phyloP scores from a whole-genome alignment of 2,797 vertebrate genomes.

The Fistularia commersonii region DNA sequence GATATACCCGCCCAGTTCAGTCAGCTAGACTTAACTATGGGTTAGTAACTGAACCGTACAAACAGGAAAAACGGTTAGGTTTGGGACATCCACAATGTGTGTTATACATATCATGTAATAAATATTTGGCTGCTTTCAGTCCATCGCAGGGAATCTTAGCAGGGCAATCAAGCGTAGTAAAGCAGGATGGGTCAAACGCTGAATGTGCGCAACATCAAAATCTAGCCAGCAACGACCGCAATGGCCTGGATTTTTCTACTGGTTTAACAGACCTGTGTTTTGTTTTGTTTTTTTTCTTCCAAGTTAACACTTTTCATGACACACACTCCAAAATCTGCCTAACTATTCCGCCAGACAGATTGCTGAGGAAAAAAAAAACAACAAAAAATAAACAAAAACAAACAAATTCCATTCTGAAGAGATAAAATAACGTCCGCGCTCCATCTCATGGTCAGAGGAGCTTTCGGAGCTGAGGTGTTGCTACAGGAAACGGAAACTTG shows the following conservation, averaged over 20 bases:
- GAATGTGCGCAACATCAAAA: slow-evolving; percentile 3
- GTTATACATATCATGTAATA: too few species aligned
- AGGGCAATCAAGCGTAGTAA: neutral
- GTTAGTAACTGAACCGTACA: slow-evolving; percentile 1
- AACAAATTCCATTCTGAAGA: too few species aligned
- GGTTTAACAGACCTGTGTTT: slow-evolving; percentile 2
- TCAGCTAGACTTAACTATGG: neutral
- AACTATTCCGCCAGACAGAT: too few species aligned
- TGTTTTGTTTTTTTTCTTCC: too few species aligned
- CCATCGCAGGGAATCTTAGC: neutral
- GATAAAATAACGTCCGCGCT: too few species aligned
- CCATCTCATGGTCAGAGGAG: too few species aligned
- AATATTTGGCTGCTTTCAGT: neutral
- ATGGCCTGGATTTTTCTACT: neutral
- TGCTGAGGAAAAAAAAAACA: too few species aligned
- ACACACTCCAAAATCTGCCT: too few species aligned
- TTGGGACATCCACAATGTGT: neutral
- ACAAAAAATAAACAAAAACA: too few species aligned
- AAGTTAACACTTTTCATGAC: too few species aligned
- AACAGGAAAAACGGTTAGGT: neutral
- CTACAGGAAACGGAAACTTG: too few species aligned
- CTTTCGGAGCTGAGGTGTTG: too few species aligned
- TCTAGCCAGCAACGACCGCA: neutral
- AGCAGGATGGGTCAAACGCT: neutral
- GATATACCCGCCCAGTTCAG: neutral